Conservation (phyloP, 30 jellyfish, hydroid and myxozoan genomes). For the Sanderia malayensis region DNA sequence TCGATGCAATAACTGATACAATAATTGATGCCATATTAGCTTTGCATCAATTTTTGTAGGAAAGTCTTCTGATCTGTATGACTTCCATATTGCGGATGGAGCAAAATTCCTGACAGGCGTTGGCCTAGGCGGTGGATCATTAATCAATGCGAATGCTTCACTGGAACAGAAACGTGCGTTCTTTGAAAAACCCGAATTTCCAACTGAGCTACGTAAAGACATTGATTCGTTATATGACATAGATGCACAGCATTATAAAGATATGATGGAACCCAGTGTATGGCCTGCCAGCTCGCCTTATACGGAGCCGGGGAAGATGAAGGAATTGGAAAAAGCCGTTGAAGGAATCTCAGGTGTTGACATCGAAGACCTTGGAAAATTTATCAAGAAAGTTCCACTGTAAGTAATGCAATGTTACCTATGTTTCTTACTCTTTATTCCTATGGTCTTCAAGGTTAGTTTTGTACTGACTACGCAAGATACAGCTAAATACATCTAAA, state of each 20-base stretch:
- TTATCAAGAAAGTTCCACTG: constrained; percentile 38
- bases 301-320: neutral
- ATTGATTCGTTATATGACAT: constrained; percentile 3
- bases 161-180: constrained; percentile 15
- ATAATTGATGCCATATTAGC: too few relatives aligned
- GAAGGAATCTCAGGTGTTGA: constrained; percentile 10
- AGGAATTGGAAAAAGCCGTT: constrained; percentile 16
- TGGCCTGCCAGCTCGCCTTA: constrained; percentile 24
- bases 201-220: constrained; percentile 19
- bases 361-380: constrained; percentile 40
- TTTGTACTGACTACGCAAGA: too few relatives aligned
- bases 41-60: constrained; percentile 19
- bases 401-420: constrained; percentile 8
- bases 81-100: constrained; percentile 12
- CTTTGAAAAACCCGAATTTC: constrained; percentile 33
- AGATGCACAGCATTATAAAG: constrained; percentile 20
- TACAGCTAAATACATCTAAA: too few relatives aligned
- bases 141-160: constrained; percentile 30
- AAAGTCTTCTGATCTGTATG: constrained; percentile 12
- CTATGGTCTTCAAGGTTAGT: too few relatives aligned
- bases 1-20: too few relatives aligned
- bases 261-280: constrained; percentile 11
- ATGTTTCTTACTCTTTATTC: neutral
- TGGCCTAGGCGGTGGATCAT: constrained; percentile 70
- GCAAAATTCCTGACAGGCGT: constrained; percentile 14